Evolutionary conservation across 2,888 invertebrate genomes (phyloP), one percentile per base, ranked within the genome.

Genomic region (Heliconius hortense): DNA sequence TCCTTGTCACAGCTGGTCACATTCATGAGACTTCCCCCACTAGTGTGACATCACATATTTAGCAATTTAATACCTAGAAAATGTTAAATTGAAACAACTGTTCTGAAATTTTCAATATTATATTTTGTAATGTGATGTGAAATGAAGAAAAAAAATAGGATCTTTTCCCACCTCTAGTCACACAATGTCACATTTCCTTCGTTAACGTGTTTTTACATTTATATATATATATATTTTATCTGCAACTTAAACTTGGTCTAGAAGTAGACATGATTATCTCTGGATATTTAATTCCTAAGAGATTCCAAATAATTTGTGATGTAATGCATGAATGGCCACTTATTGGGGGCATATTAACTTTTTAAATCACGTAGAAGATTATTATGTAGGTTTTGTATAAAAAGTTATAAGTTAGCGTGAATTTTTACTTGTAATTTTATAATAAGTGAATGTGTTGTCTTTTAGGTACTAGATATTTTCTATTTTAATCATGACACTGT

Each of bases 351-450:
- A 56, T 63, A 56, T 66, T 63, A 53, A 59, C 84, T 85, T 86
- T 81, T 82, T 69, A 69, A 84, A 81, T 78, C 81, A 69, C 74
- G 79, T 88, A 87, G 82, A 81, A 81, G 84, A 87, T 84, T 83
- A 83, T 80, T 87, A 84, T 82, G 81, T 86, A 84, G 80, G 79
- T 80, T 79, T 79, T 80, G 72, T 81, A 81, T 89, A 88, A 81
- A 88, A 89, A 24, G 13, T 35, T 86, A 88, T 91, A 91, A 87
- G 85, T 89, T 88, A 91, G 88, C 81, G 80, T 87, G 85, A 86
- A 85, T 88, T 89, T 85, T 85, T 85, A 87, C 87, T 87, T 89
- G 81, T 87, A 79, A 80, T 84, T 48, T 74, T 60, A 74, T 66
- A 84, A 84, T 85, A 80, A 77, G 76, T 78, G 83, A 81, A 84